These are phyloP conservation scores for Eutrigla gurnardus DNA, from an alignment of 2,797 vertebrate genomes.

Conservation along the genomic window DNA sequence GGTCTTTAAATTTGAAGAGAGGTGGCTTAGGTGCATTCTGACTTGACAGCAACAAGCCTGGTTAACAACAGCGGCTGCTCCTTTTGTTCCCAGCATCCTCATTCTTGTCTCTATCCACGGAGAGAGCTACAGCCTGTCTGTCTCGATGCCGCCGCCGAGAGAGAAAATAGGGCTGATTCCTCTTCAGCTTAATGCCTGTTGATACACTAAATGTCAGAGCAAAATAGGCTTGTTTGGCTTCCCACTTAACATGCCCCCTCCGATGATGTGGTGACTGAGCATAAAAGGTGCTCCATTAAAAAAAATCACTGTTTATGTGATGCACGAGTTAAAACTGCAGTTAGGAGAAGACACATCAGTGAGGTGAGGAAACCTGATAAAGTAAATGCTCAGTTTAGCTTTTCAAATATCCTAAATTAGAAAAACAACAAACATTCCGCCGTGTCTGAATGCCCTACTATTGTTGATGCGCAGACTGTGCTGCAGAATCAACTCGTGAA, in stretches of 20 bases:
- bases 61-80: constrained; percentile 68
- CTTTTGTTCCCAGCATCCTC: constrained; percentile 64
- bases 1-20: constrained; percentile 44
- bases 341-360: constrained; percentile 30
- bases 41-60: constrained; percentile 63
- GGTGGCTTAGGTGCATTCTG: constrained; percentile 38
- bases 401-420: constrained; percentile 27
- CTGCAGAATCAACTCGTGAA: constrained; percentile 31
- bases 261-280: constrained; percentile 64
- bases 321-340: constrained; percentile 41
- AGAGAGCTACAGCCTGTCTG: constrained; percentile 54
- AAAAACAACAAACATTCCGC: constrained; percentile 13
- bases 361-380: constrained; percentile 25
- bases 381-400: constrained; percentile 14
- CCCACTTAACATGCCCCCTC: constrained; percentile 61
- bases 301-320: constrained; percentile 66
- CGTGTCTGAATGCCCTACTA: constrained; percentile 8
- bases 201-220: constrained; percentile 58
- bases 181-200: constrained; percentile 70
- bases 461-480: constrained; percentile 15
- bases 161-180: constrained; percentile 62
- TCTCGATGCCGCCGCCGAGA: constrained; percentile 50
- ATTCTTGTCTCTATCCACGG: constrained; percentile 55
- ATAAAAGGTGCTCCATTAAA: constrained; percentile 61
- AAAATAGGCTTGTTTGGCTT: constrained; percentile 68